A percentile compares a stretch with the other conserved stretches of the same genome.
These are phyloP conservation scores for Celastrina argiolus DNA, from an alignment of 2,888 invertebrate genomes.

Conservation along the genomic window DNA sequence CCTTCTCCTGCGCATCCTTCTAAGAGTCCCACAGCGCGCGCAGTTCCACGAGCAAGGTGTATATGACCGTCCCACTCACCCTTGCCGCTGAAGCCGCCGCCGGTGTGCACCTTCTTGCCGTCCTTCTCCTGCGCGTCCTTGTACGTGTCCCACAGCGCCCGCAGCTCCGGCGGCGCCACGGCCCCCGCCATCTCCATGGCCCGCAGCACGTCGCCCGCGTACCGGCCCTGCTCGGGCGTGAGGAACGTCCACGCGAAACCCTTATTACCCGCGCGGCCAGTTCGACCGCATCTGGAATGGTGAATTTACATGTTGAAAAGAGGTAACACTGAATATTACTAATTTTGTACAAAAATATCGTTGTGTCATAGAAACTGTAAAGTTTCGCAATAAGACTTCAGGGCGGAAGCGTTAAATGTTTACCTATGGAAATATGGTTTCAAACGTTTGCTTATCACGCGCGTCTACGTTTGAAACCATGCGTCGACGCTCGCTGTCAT, in stretches of 20 bases:
- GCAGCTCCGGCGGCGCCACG: constrained; percentile 86
- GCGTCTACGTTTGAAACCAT: too few species aligned
- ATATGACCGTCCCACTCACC: constrained; percentile 50
- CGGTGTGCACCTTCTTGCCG: constrained; percentile 93
- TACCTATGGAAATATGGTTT: too few species aligned
- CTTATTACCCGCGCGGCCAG: constrained; percentile 95
- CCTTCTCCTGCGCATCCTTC: constrained; percentile 89
- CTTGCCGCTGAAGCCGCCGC: constrained; percentile 96
- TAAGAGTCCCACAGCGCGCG: constrained; percentile 92
- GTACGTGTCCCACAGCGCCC: constrained; percentile 91
- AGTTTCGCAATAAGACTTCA: too few species aligned
- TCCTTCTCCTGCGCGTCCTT: constrained; percentile 94
- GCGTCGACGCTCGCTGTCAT: too few species aligned
- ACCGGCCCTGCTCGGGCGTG: constrained; percentile 94
- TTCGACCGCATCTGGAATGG: constrained; percentile 95
- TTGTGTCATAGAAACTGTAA: too few species aligned
- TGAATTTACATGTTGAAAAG: constrained; percentile 1
- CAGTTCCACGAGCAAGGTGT: background rate
- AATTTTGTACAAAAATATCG: background rate
- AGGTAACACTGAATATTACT: background rate
- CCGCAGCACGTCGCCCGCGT: constrained; percentile 94
- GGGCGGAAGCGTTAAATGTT: too few species aligned
- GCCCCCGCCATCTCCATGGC: constrained; percentile 93
- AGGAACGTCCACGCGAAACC: constrained; percentile 98
- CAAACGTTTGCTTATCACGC: too few species aligned